phyloP scores from a whole-genome alignment of 2,113 vertebrate genomes.

The Odontesthes bonariensis region DNA sequence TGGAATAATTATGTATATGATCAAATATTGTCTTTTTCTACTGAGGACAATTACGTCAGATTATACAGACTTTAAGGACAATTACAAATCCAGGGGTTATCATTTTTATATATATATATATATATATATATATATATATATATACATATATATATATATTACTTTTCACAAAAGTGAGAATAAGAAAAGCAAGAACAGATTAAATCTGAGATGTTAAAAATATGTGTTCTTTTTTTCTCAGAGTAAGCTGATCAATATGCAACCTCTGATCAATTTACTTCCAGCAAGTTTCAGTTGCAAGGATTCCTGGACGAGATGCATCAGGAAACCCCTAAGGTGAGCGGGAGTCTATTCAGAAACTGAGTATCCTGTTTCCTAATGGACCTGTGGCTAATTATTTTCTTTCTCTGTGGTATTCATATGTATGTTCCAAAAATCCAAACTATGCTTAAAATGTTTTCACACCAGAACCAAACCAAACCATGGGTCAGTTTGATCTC shows the following conservation, averaged over 20 bases:
- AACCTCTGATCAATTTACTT: slow-evolving; percentile 46
- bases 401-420: too few species aligned
- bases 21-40: background rate
- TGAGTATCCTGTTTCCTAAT: too few species aligned
- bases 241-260: slow-evolving; percentile 31
- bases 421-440: too few species aligned
- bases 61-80: background rate
- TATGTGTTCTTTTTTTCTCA: background rate
- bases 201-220: background rate
- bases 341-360: too few species aligned
- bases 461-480: too few species aligned
- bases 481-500: too few species aligned
- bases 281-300: slow-evolving; percentile 2
- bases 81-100: background rate
- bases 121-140: too few species aligned
- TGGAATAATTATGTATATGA: background rate
- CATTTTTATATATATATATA: background rate
- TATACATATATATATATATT: background rate
- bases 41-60: background rate
- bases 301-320: slow-evolving; percentile 34
- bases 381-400: too few species aligned
- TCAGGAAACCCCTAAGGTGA: background rate
- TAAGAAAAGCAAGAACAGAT: background rate
- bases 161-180: background rate
- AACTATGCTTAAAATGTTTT: too few species aligned